Base-by-base conservation (phyloP, 1,140 invertebrate genomes). In the Schlechtendalia chinensis region DNA sequence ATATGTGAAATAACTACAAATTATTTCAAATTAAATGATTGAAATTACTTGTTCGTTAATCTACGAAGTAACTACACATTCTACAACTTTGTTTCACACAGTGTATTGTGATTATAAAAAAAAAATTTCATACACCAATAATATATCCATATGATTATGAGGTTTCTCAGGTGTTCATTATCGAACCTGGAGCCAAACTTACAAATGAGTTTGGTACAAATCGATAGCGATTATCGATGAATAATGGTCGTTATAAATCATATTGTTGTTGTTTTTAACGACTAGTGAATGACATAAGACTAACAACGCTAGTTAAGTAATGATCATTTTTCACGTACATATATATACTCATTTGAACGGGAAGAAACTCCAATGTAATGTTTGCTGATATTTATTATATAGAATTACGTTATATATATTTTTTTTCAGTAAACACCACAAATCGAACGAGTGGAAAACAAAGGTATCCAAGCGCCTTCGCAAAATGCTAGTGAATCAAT, bases 171-270 rank as follows among this genome's bases (percentile, higher is more conserved):
- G 39, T 69, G 39, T 69, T 50, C 45, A 10, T 69, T 69, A 14
- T 50, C 16, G 14, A 50, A 69, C 45, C 22, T 50, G 2, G 14
- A 24, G 50, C 45, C 14, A 50, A 27, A 27, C 45, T 69, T 69
- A 39, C 22, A 69, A 50, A 69, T 27, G 45, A 69, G 47, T 59
- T 59, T 22, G 6, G 11, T 12, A 56, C 71, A 74, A 74, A 74
- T 74, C 71, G 71, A 58, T 74, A 56, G 19, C 22, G 53, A 74
- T 74, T 74, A 74, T 74, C 29, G 22, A 50, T 69, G 16, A 69
- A 69, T 69, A 69, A 69, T 69, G 22, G 45, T 69, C 16, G 16
- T 8, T 69, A 50, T 69, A 69, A 69, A 69, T 69, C 67, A 69
- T 27, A n/a, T 39, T 11, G 17, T 19, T 24, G 22, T 50, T 69